A percentile compares a stretch with the other conserved stretches of the same genome.
phyloP scores from a whole-genome alignment of 2,888 invertebrate species.

The Axea sp. region DNA sequence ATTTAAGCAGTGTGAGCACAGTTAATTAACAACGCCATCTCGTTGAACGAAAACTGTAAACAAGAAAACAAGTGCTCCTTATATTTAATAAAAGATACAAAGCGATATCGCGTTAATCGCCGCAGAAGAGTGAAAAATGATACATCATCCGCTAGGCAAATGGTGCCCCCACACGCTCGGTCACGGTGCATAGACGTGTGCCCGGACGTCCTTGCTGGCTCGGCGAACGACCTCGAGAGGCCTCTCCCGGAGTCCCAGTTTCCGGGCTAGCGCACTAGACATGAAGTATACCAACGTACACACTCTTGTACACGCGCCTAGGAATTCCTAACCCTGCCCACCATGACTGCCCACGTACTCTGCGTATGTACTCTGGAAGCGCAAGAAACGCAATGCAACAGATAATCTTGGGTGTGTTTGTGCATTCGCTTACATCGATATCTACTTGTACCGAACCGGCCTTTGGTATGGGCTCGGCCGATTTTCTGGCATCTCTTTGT shows the following conservation, averaged over 20 bases:
- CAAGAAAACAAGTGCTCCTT: slow-evolving; percentile 3
- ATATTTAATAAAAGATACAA: slow-evolving; percentile 15
- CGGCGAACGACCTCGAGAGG: slow-evolving; percentile 73
- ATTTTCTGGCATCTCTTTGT: slow-evolving; percentile 55
- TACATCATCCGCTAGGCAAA: slow-evolving; percentile 23
- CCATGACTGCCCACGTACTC: slow-evolving; percentile 68
- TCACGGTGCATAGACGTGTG: slow-evolving; percentile 27
- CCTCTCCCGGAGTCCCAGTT: slow-evolving; percentile 67
- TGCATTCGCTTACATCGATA: slow-evolving; percentile 28
- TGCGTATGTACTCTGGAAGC: slow-evolving; percentile 38
- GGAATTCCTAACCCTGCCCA: slow-evolving; percentile 75
- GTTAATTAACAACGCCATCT: no score
- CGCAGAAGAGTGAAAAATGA: slow-evolving; percentile 26
- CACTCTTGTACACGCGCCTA: slow-evolving; percentile 69
- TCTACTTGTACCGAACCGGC: slow-evolving; percentile 19
- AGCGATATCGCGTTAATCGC: background rate
- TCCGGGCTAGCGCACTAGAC: slow-evolving; percentile 68
- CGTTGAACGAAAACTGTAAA: no score
- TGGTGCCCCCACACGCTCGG: slow-evolving; percentile 24
- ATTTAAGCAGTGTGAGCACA: no score
- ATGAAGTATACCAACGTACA: slow-evolving; percentile 63
- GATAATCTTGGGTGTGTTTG: slow-evolving; percentile 42
- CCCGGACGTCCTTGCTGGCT: slow-evolving; percentile 71
- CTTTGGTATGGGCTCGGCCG: slow-evolving; percentile 41
- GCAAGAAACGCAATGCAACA: slow-evolving; percentile 22